Base-by-base conservation (phyloP, 2,113 vertebrate species). In the Erythrocebus patas region DNA sequence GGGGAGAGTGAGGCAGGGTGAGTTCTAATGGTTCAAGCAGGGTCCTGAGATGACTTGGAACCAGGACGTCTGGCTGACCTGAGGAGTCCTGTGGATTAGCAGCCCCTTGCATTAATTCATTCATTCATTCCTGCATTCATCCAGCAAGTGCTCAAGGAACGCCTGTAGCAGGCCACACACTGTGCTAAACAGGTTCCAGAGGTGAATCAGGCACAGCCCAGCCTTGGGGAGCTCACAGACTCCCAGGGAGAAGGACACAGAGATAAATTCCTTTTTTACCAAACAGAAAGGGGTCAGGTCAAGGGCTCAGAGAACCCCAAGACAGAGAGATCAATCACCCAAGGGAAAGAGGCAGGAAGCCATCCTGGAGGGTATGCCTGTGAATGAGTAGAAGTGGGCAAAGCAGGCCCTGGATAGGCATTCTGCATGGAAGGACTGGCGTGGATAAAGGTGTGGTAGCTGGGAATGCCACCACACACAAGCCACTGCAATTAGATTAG, bases 141-240 rank as follows among this genome's bases (percentile, higher is more conserved):
- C 57, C 35, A 48, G 17, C n/a, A 35, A 35, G 30, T 2, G n/a
- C 4, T 61, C 7, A 5, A 6, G 3, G 5, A 48, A 25, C 18
- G 8, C n/a, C 66, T 4, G 0, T 3, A 2, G 30, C 0, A 55
- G 1, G 0, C 18, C 57, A 22, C 61, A 52, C 10, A 0, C 57
- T 8, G 12, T 2, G 27, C 81, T 25, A 3, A 32, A 68, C 85
- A 40, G 91, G 14, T 40, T 20, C 40, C 81, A 52, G 83, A 59
- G 43, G 78, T 0, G 55, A 80, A 4, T 6, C 80, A 45, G 80
- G 66, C n/a, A 25, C 8, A 78, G 27, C 18, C 27, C n/a, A 7
- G 48, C 7, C 73, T 35, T 35, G 10, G 2, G 38, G 50, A 43
- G 45, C 59, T 16, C 3, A 0, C 22, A 0, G 85, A 38, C 55